Conservation (phyloP, 2,113 vertebrate genomes). For the Hemiprocne comata region DNA sequence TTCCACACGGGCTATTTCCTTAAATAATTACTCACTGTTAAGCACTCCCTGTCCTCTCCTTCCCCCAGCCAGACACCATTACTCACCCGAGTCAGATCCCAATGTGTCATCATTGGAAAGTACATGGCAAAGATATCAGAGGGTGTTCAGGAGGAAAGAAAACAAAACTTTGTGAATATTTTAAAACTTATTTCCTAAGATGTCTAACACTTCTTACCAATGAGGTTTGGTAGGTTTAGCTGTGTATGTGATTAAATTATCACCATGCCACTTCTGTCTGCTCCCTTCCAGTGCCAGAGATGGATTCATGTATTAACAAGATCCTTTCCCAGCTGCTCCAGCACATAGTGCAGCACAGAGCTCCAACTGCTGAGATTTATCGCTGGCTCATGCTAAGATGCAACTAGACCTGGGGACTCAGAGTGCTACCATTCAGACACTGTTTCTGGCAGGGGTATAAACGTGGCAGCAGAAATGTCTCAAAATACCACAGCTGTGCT, state of each 20-base stretch:
- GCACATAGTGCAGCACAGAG: background rate
- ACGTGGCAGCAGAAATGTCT: conserved; percentile 41
- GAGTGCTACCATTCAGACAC: conserved; percentile 18
- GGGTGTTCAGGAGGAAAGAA: conserved; percentile 53
- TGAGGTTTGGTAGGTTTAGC: conserved; percentile 1
- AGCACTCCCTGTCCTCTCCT: conserved; percentile 46
- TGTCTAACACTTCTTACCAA: conserved; percentile 33
- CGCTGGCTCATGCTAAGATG: background rate
- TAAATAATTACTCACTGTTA: conserved; percentile 50
- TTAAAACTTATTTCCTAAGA: conserved; percentile 32
- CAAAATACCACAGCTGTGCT: conserved; percentile 54
- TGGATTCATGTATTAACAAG: background rate
- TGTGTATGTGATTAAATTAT: conserved; percentile 25
- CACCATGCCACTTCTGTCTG: conserved; percentile 3
- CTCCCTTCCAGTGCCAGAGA: background rate
- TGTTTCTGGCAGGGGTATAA: conserved; percentile 5
- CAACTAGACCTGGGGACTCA: background rate
- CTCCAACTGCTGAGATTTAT: conserved; percentile 4
- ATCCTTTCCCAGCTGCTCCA: background rate
- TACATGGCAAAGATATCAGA: conserved; percentile 68
- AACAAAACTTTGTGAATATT: conserved; percentile 52
- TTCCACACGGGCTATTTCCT: conserved; percentile 28
- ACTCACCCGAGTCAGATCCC: conserved; percentile 56
- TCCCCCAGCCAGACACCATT: conserved; percentile 49
- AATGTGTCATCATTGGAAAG: conserved; percentile 68